phyloP scores from a whole-genome alignment of 2,113 vertebrate genomes.

The Scalopus aquaticus region DNA sequence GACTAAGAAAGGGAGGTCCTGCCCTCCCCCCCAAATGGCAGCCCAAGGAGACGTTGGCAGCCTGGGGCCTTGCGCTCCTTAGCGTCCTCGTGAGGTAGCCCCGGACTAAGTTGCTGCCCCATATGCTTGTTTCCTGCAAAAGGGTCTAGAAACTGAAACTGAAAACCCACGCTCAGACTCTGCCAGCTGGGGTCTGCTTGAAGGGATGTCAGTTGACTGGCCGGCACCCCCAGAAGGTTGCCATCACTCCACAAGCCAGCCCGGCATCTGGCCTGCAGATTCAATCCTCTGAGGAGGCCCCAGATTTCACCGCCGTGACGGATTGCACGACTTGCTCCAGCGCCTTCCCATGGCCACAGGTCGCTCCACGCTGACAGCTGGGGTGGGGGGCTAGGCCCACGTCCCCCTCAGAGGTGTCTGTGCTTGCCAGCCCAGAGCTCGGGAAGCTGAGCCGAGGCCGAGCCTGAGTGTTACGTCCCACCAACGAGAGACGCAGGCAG shows the following conservation, averaged over 20 bases:
- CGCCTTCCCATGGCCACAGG: background rate
- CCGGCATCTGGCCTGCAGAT: background rate
- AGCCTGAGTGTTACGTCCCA: background rate
- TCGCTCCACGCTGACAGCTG: background rate
- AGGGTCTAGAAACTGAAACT: background rate
- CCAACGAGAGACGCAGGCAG: background rate
- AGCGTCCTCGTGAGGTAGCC: background rate
- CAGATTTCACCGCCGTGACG: background rate
- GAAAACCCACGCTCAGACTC: background rate
- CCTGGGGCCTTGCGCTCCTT: background rate
- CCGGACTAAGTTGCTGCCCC: background rate
- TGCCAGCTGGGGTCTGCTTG: background rate
- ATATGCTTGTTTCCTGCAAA: background rate
- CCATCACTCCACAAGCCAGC: background rate
- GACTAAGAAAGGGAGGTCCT: background rate
- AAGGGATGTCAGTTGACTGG: background rate
- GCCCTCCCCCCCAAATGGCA: background rate
- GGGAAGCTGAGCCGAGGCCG: background rate
- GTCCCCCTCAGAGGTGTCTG: background rate
- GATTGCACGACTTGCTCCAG: background rate
- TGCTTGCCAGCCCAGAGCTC: background rate
- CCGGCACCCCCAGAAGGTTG: background rate
- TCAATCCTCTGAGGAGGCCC: background rate
- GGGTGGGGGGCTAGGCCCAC: background rate
- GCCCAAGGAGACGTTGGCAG: background rate